Evolutionary conservation across 2,113 vertebrate species (phyloP).

Genomic region (Nestor notabilis): DNA sequence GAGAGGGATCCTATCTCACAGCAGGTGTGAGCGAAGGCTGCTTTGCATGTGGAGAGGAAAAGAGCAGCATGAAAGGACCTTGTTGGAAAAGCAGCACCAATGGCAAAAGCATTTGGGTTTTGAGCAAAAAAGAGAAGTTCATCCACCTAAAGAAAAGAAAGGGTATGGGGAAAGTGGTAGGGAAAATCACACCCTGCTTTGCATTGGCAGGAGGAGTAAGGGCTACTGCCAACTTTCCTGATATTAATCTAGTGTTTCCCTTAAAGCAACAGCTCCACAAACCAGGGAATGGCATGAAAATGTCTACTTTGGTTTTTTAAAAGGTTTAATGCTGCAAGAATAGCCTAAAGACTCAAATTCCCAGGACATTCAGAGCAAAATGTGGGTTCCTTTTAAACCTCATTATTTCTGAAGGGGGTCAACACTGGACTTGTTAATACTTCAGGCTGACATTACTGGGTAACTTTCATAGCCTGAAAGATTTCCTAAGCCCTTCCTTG

Average conservation of each 20-base stretch:
- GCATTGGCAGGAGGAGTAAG: constrained; percentile 14
- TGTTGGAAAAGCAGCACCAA: background rate
- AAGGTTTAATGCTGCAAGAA: background rate
- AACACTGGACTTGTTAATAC: background rate
- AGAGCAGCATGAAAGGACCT: background rate
- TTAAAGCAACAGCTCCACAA: constrained; percentile 14
- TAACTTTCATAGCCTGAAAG: background rate
- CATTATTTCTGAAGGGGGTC: background rate
- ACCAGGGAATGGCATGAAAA: background rate
- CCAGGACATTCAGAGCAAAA: constrained; percentile 1
- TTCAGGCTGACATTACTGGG: background rate
- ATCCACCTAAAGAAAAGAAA: background rate
- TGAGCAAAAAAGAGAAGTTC: background rate
- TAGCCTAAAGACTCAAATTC: background rate
- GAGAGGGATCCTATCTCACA: constrained; percentile 22
- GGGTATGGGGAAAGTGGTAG: background rate
- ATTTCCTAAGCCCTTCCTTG: background rate
- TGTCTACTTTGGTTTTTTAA: background rate
- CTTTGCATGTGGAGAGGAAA: background rate
- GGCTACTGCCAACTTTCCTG: constrained; percentile 1
- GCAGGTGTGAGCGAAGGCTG: constrained; percentile 34
- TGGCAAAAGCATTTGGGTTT: background rate
- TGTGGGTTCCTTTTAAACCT: background rate
- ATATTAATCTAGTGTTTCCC: background rate
- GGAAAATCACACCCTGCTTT: constrained; percentile 10